These are phyloP conservation scores for Sturnus vulgaris DNA, from an alignment of 2,113 vertebrate species.

Conservation along the genomic window DNA sequence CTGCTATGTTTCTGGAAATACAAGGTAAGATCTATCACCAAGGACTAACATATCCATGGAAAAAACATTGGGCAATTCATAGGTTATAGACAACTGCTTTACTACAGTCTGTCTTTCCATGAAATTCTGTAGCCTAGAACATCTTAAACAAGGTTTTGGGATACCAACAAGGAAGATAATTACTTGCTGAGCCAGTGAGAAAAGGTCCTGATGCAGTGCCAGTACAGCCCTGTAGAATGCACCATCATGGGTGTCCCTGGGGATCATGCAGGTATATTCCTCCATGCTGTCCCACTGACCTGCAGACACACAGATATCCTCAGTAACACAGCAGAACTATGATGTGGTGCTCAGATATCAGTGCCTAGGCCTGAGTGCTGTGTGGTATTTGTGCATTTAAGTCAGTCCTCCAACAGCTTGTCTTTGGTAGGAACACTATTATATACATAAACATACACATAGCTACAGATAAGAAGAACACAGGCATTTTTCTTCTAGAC, in stretches of 20 bases:
- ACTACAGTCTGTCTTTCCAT: background rate
- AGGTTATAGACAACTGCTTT: background rate
- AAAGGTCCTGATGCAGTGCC: conserved; percentile 96
- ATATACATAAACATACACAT: background rate
- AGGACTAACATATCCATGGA: background rate
- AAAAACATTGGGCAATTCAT: background rate
- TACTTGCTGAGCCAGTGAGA: conserved; percentile 97
- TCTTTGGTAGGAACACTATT: background rate
- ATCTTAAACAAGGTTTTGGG: background rate
- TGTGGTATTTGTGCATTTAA: background rate
- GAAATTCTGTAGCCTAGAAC: background rate
- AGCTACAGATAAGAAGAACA: background rate
- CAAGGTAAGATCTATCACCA: background rate
- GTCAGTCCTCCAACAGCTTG: background rate
- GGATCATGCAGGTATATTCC: conserved; percentile 98
- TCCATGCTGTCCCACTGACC: conserved; percentile 99
- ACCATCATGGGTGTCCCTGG: conserved; percentile 94
- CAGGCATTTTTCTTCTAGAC: background rate
- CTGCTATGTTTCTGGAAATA: background rate
- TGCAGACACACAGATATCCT: conserved; percentile 36
- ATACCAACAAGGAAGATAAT: background rate
- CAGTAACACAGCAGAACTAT: background rate
- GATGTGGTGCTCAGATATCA: background rate
- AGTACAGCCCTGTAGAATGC: conserved; percentile 97
- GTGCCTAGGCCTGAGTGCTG: background rate